Evolutionary conservation across 2,888 invertebrate genomes (phyloP).

Genomic region (Patella depressa): DNA sequence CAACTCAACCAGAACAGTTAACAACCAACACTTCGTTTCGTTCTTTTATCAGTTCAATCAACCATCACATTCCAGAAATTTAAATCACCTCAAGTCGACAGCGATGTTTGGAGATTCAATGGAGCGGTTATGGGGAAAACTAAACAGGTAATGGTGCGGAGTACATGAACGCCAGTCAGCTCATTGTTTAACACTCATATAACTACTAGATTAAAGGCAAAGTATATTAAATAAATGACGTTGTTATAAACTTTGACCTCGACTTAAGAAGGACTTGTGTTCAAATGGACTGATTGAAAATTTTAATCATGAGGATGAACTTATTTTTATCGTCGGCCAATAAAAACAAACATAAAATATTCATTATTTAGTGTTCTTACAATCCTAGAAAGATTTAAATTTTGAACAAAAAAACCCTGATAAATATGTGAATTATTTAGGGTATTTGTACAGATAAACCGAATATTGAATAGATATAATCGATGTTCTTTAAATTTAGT

Average conservation of each 20-base stretch:
- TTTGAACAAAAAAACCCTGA: no score
- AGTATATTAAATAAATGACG: constrained; percentile 6
- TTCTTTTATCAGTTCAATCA: constrained; percentile 4
- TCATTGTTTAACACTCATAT: constrained; percentile 6
- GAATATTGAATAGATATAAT: no score
- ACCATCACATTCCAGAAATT: constrained; percentile 9
- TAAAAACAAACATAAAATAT: no score
- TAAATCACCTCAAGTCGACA: constrained; percentile 6
- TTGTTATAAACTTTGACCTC: background rate
- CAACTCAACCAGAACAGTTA: constrained; percentile 5
- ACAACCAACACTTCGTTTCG: constrained; percentile 9
- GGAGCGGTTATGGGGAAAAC: background rate
- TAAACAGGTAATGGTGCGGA: constrained; percentile 5
- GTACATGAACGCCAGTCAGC: background rate
- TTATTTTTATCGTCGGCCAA: no score
- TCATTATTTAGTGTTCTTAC: no score
- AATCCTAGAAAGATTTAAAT: no score
- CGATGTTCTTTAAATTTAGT: no score
- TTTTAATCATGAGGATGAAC: no score
- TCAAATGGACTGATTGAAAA: no score
- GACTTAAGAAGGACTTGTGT: no score
- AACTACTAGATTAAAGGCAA: background rate
- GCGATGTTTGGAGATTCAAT: background rate
- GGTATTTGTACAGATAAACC: no score
- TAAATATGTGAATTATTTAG: no score